phyloP scores from a whole-genome alignment of 2,888 invertebrate genomes.

The Drosophila histrio region DNA sequence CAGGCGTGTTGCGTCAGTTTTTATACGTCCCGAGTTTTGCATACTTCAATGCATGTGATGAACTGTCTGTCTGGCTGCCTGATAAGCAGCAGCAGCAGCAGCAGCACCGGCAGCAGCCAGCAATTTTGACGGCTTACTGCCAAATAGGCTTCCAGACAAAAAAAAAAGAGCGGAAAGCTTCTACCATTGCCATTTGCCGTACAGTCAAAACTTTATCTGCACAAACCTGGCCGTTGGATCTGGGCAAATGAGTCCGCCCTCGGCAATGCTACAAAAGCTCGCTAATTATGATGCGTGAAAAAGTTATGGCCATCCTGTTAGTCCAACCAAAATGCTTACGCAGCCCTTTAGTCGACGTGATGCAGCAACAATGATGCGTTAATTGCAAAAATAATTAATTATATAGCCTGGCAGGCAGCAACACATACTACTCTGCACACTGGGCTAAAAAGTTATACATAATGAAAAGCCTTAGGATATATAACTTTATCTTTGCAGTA shows the following conservation, averaged over 20 bases:
- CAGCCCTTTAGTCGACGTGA: slow-evolving; percentile 62
- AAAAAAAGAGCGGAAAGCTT: neutral
- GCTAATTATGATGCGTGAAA: slow-evolving; percentile 71
- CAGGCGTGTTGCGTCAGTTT: slow-evolving; percentile 71
- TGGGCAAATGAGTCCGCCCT: slow-evolving; percentile 51
- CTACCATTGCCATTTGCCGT: neutral
- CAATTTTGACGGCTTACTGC: slow-evolving; percentile 63
- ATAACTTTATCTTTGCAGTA: slow-evolving; percentile 2
- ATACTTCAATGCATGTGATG: slow-evolving; percentile 63
- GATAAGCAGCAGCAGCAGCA: slow-evolving; percentile 69
- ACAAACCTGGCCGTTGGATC: slow-evolving; percentile 27
- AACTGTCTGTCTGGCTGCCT: slow-evolving; percentile 43
- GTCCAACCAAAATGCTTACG: slow-evolving; percentile 44
- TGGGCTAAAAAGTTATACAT: slow-evolving; percentile 6
- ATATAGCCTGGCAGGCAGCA: slow-evolving; percentile 41
- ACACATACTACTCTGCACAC: slow-evolving; percentile 14
- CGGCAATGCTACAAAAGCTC: slow-evolving; percentile 49
- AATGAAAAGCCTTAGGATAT: neutral
- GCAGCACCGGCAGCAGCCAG: slow-evolving; percentile 49
- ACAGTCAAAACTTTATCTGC: slow-evolving; percentile 39
- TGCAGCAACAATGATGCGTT: slow-evolving; percentile 72
- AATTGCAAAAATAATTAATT: slow-evolving; percentile 79
- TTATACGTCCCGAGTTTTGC: slow-evolving; percentile 60
- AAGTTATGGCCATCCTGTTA: slow-evolving; percentile 41
- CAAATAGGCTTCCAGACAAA: slow-evolving; percentile 37